phyloP scores from a whole-genome alignment of 2,797 vertebrate species.

The Geotrypetes seraphini region DNA sequence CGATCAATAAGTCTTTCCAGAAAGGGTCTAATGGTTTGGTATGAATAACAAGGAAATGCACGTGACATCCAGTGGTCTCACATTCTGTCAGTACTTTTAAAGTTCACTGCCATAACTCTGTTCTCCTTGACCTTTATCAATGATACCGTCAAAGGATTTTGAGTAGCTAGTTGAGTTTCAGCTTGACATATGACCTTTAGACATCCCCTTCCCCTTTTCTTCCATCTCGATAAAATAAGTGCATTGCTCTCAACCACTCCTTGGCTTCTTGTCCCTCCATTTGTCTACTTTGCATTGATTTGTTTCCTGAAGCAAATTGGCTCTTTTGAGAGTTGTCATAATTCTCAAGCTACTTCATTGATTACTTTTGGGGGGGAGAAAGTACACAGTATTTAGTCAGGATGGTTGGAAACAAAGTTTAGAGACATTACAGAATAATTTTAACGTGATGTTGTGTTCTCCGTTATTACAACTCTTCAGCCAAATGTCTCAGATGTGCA shows the following conservation, averaged over 20 bases:
- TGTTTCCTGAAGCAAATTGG: constrained; percentile 12
- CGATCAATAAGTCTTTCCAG: constrained; percentile 63
- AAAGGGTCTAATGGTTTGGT: constrained; percentile 37
- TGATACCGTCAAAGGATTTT: constrained; percentile 41
- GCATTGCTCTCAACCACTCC: neutral
- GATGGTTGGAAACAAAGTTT: neutral
- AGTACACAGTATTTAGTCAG: neutral
- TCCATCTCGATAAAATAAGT: constrained; percentile 2
- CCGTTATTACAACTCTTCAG: constrained; percentile 1
- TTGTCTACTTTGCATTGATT: neutral
- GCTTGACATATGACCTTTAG: constrained; percentile 48
- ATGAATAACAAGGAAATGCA: constrained; percentile 41
- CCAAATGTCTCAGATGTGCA: neutral
- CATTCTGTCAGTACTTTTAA: constrained; percentile 54
- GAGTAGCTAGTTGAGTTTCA: constrained; percentile 32
- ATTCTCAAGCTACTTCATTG: constrained; percentile 4
- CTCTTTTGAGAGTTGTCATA: too few relatives aligned
- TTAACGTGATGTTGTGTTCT: neutral
- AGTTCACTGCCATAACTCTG: constrained; percentile 72
- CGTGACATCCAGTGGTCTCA: constrained; percentile 34
- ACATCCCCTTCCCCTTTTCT: constrained; percentile 12
- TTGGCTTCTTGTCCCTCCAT: neutral
- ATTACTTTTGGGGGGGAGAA: neutral
- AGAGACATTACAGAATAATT: neutral
- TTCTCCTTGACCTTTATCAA: constrained; percentile 70